Percentiles rank a stretch among this genome's conserved stretches.
These are phyloP conservation scores for Steinernema khuongi DNA, from an alignment of 1,140 invertebrate genomes.

Conservation along the genomic window DNA sequence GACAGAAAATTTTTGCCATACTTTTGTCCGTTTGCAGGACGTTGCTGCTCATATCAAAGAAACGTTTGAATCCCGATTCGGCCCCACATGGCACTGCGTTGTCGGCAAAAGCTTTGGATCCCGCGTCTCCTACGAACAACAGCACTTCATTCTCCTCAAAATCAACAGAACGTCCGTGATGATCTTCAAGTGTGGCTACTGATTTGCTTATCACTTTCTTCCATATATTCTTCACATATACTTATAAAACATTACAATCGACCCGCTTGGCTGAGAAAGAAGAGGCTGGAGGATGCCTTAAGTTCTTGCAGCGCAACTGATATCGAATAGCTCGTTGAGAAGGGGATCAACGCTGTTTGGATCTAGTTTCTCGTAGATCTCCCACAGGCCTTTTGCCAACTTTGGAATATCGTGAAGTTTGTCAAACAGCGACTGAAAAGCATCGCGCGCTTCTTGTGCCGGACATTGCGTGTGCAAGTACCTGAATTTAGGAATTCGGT, in stretches of 20 bases:
- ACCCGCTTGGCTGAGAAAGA: background rate
- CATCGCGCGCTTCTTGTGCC: conserved; percentile 69
- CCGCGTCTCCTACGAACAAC: conserved; percentile 45
- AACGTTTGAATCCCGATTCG: conserved; percentile 43
- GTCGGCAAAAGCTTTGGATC: conserved; percentile 52
- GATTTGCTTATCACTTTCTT: background rate
- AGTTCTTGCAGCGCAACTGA: background rate
- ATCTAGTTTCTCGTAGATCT: conserved; percentile 81
- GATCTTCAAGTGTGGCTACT: conserved; percentile 44
- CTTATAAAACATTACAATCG: too few relatives aligned
- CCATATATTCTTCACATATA: too few relatives aligned
- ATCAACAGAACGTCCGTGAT: conserved; percentile 35
- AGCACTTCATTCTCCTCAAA: conserved; percentile 48
- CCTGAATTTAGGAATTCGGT: conserved; percentile 19
- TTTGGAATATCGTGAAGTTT: conserved; percentile 78
- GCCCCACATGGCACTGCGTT: conserved; percentile 49
- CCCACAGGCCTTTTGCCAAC: conserved; percentile 77
- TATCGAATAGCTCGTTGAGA: conserved; percentile 82
- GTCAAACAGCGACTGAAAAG: conserved; percentile 77
- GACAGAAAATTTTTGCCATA: conserved; percentile 3
- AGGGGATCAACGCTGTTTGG: conserved; percentile 80
- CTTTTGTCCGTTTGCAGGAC: conserved; percentile 37
- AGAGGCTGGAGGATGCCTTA: background rate
- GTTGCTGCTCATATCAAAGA: conserved; percentile 48
- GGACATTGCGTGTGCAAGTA: conserved; percentile 14